Base-by-base conservation (phyloP, 2,113 vertebrate species). In the Naja naja region DNA sequence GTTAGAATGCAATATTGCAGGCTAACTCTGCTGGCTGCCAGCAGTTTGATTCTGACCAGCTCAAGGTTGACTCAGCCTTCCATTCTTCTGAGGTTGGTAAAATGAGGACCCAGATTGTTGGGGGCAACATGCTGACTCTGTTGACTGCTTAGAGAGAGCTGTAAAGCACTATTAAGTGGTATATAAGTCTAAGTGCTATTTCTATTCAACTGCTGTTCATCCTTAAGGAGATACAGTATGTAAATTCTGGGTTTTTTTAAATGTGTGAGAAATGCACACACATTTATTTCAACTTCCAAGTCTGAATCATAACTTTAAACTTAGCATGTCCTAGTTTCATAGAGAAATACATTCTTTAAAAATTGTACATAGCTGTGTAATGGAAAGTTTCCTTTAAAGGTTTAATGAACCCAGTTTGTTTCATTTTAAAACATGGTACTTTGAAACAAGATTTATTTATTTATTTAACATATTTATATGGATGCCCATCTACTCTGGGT, bases 401-500 rank as follows among this genome's bases (percentile, higher is more conserved):
- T 86, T 86, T 86, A 27, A 47, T 87, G 34, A 85, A 39, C 89
- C 93, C 69, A 88, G 93, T 95, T 95, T 34, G 58, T 52, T 95
- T 95, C 34, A 93, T 95, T 96, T 94, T 89, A 94, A 92, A 86
- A 7, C 90, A 10, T 91, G 88, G 91, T 30, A 93, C 93, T 94
- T 93, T 92, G 55, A 89, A 89, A 86, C 45, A 89, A 95, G 90
- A 90, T 0, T 0, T 95, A 94, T 94, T 95, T 95, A 94, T 95
- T 96, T 92, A 45, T 34, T 93, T 45, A 95, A 95, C 14, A 92
- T 55, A 58, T 43, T 8, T 54, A 55, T 94, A 30, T 95, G 34
- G 1, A 7, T 81, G 18, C 18, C 34, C 34, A 81, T 81, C 74
- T 39, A 22, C 7, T 81, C 18, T 43, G 74, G 18, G 34, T 81